Evolutionary conservation across 2,888 invertebrate genomes (phyloP), one percentile per base, ranked within the genome.

Genomic region (Spialia ferax): DNA sequence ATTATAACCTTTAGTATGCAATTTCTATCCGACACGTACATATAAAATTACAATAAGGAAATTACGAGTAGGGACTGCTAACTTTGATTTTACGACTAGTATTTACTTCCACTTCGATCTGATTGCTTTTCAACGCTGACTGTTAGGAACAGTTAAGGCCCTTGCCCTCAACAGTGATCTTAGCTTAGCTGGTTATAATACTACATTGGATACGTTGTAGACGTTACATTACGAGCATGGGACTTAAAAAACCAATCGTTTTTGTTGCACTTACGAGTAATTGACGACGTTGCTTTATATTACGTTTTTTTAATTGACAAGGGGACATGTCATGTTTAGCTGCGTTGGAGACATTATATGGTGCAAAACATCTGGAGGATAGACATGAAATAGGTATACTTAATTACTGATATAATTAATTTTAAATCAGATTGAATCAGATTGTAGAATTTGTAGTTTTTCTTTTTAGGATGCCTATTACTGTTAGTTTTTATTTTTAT

Each of bases 131-230:
- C 23, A 52, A 38, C 26, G 57, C 23, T 64, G 35, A 57, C 23
- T 64, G 57, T 65, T 59, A 65, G 65, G 52, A 65, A 59, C 59
- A 52, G 50, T 59, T 65, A 65, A 10, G 59, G 23, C 15, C 29
- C 59, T 52, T 52, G 52, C 52, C 52, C 59, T 54, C 60, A 38
- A 8, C 23, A 52, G 13, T 5, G 20, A 23, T 23, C 52, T 23
- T 23, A n/a, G 23, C 52, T 23, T 23, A n/a, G 23, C n/a, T 13
- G 52, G 23, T 22, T 52, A 23, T 48, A 48, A 10, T 11, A 20
- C 11, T 48, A 20, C 48, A 20, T 48, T 20, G 20, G 20, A 48
- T 20, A 20, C 20, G 18, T 20, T 10, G 18, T 48, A 45, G 18
- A 45, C 45, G 18, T 18, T 18, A 18, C 18, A 45, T 18, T 18